Base-by-base conservation (phyloP, 2,888 invertebrate species). In the Mimas tiliae region DNA sequence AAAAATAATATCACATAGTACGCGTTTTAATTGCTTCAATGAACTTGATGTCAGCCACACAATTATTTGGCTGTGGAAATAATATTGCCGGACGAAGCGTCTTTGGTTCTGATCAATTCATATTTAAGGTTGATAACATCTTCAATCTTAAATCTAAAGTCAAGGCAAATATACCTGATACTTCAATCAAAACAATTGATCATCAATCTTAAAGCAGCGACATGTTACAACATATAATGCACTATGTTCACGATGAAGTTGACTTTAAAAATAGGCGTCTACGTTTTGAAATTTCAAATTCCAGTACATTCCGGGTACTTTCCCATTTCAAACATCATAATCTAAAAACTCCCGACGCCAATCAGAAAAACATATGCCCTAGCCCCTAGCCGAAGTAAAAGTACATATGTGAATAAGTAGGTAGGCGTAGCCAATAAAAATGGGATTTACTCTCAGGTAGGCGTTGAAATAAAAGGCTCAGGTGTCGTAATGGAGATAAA, bases 21-120 rank as follows among this genome's bases (percentile, higher is more conserved):
- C 62, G 4, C 47, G 64, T 64, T 53, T 64, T 64, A 64, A 64
- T 64, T 64, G 64, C 53, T 53, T 19, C 64, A 64, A 64, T 53
- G 64, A 64, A 64, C 64, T 53, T 64, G 52, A 53, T 45, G 38
- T 38, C 52, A 34, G 53, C 27, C 14, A 33, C 16, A 14, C 52
- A 64, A 64, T 63, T 63, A 51, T 64, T 45, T 64, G 64, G 62
- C 62, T 47, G 62, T 63, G 58, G 42, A 58, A 53, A 33, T 12
- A 53, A 33, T 16, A 42, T 42, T 42, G 42, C 14, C 53, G 33
- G n/a, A 3, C 8, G 33, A n/a, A 14, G 6, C n/a, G 33, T 27
- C 27, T 52, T 14, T 27, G 52, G 33, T n/a, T 27, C 27, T 12
- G 1, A 27, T 27, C 27, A 14, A 27, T 2, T 6, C 38, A 38